Conservation (phyloP, 2,113 vertebrate species). For the Corvus moneduloides region DNA sequence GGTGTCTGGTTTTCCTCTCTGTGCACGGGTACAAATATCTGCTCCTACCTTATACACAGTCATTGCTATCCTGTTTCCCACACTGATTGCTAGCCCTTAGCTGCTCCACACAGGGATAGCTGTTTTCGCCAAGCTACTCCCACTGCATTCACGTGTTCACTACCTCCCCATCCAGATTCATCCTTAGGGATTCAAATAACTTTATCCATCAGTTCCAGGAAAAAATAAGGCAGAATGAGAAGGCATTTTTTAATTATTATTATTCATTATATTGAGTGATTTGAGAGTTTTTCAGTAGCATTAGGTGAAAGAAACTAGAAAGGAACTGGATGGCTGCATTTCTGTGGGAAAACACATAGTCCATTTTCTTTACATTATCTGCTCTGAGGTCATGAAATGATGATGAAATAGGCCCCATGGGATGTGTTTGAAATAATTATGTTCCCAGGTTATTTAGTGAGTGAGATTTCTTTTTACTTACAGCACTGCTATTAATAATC, state of each 20-base stretch:
- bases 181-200: neutral
- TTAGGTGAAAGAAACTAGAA: neutral
- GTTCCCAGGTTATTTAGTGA: neutral
- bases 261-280: neutral
- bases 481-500: neutral
- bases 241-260: neutral
- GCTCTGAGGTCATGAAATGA: neutral
- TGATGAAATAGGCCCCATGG: neutral
- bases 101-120: accelerated
- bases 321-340: neutral
- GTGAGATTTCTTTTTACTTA: neutral
- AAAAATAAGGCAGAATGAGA: neutral
- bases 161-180: neutral
- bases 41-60: accelerated
- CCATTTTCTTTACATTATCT: conserved; percentile 7
- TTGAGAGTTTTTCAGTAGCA: neutral
- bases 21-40: neutral
- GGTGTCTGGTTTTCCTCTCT: neutral
- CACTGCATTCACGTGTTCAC: accelerated
- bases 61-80: neutral
- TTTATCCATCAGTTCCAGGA: neutral
- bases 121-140: neutral
- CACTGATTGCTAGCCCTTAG: neutral
- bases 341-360: neutral
- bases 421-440: neutral